Conservation (phyloP, 2,797 vertebrate genomes). For the Eptatretus atami region DNA sequence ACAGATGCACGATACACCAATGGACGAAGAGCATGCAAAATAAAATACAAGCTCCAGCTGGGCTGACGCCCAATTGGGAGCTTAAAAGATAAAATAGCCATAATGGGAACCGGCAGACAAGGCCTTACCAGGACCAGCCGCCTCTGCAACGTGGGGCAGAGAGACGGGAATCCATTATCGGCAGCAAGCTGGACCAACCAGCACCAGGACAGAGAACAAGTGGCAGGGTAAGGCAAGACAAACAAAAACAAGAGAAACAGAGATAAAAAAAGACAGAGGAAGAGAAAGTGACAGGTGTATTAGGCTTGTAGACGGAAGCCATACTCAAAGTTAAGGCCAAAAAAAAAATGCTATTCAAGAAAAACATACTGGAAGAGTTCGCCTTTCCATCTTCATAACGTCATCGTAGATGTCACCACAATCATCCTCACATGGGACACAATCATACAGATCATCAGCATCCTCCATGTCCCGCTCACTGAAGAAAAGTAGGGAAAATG, state of each 20-base stretch:
- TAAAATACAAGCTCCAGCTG: too few species aligned
- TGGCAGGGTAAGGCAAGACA: background rate
- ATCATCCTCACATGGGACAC: slow-evolving; percentile 75
- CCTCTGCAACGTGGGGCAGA: slow-evolving; percentile 4
- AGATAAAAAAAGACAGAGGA: background rate
- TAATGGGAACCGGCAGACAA: background rate
- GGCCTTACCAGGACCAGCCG: slow-evolving; percentile 4
- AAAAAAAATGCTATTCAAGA: too few species aligned
- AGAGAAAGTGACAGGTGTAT: background rate
- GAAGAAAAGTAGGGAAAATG: slow-evolving; percentile 4
- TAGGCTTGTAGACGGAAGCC: background rate
- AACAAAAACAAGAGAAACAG: slow-evolving; percentile 3
- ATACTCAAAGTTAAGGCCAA: too few species aligned
- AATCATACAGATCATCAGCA: slow-evolving; percentile 75
- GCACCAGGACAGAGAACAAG: slow-evolving; percentile 1
- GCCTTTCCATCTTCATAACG: slow-evolving; percentile 94
- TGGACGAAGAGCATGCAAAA: too few species aligned
- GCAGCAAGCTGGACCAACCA: background rate
- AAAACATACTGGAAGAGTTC: slow-evolving; percentile 67
- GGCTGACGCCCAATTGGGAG: too few species aligned
- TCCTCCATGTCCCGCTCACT: slow-evolving; percentile 79
- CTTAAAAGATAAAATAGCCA: background rate
- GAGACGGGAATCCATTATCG: slow-evolving; percentile 3
- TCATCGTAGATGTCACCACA: slow-evolving; percentile 94
- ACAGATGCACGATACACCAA: too few species aligned